Percentiles rank a stretch among this genome's conserved stretches.
phyloP scores from a whole-genome alignment of 2,797 vertebrate genomes.

The Peromyscus melanophrys region DNA sequence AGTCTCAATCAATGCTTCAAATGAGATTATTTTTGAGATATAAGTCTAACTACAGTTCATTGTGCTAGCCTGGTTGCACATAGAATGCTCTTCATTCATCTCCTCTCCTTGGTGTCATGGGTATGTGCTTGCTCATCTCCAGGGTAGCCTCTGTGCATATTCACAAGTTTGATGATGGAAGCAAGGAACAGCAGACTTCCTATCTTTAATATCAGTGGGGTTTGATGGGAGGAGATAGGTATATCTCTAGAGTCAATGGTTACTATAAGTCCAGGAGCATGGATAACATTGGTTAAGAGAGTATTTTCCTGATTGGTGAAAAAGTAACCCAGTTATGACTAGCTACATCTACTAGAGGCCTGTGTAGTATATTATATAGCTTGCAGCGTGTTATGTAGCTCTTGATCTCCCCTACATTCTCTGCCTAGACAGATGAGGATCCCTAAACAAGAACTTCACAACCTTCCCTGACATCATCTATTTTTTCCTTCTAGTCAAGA shows the following conservation, averaged over 20 bases:
- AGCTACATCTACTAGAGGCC: background rate
- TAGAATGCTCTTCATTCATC: background rate
- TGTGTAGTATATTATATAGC: background rate
- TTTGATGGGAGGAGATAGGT: background rate
- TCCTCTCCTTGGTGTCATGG: background rate
- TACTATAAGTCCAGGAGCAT: background rate
- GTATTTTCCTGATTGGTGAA: no score
- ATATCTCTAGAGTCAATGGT: background rate
- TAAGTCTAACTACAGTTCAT: background rate
- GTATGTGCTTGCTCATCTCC: background rate
- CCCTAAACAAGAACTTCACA: background rate
- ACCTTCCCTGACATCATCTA: background rate
- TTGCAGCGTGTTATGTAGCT: background rate
- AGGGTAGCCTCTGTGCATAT: background rate
- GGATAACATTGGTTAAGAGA: background rate
- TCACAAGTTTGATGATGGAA: background rate
- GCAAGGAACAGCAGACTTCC: background rate
- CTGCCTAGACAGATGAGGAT: background rate
- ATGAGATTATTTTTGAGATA: constrained; percentile 7
- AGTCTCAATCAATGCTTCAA: background rate
- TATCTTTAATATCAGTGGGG: background rate
- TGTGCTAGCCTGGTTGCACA: background rate
- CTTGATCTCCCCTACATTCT: background rate
- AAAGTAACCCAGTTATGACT: background rate
- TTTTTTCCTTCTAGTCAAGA: constrained; percentile 39